These are phyloP conservation scores for Scaptomyza montana DNA, from an alignment of 1,140 invertebrate species.

Conservation along the genomic window DNA sequence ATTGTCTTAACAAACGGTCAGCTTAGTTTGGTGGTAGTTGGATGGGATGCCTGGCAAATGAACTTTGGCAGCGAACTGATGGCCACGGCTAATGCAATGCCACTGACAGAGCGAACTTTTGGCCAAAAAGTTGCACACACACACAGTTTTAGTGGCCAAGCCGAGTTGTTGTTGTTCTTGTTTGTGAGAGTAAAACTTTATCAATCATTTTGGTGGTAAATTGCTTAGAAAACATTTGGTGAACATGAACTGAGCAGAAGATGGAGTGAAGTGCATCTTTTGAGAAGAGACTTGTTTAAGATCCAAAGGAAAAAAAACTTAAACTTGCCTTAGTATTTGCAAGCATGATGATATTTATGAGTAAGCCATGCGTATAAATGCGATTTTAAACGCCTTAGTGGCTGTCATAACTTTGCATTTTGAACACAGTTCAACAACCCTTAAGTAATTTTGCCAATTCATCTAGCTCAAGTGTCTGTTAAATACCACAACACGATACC, in stretches of 20 bases:
- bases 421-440: constrained; percentile 42
- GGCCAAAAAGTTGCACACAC: constrained; percentile 45
- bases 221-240: constrained; percentile 77
- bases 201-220: constrained; percentile 83
- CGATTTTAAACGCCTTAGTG: constrained; percentile 30
- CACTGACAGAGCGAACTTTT: constrained; percentile 37
- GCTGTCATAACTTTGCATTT: constrained; percentile 32
- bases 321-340: not conserved
- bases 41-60: not conserved
- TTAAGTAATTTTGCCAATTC: constrained; percentile 69
- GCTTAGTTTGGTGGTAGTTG: constrained; percentile 32
- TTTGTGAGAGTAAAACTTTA: constrained; percentile 65
- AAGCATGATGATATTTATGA: constrained; percentile 23
- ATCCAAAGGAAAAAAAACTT: not conserved
- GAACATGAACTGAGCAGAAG: constrained; percentile 48
- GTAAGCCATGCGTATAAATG: constrained; percentile 5
- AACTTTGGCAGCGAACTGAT: constrained; percentile 43
- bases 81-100: constrained; percentile 56
- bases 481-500: constrained; percentile 61
- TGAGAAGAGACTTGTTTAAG: not conserved
- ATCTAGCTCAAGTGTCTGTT: constrained; percentile 57
- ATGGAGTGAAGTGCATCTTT: constrained; percentile 19
- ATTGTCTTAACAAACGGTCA: constrained; percentile 66
- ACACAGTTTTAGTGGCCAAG: constrained; percentile 33
- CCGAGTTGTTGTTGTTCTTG: constrained; percentile 35